Conservation (phyloP, 2,797 vertebrate species). For the Onychomys leucogaster region DNA sequence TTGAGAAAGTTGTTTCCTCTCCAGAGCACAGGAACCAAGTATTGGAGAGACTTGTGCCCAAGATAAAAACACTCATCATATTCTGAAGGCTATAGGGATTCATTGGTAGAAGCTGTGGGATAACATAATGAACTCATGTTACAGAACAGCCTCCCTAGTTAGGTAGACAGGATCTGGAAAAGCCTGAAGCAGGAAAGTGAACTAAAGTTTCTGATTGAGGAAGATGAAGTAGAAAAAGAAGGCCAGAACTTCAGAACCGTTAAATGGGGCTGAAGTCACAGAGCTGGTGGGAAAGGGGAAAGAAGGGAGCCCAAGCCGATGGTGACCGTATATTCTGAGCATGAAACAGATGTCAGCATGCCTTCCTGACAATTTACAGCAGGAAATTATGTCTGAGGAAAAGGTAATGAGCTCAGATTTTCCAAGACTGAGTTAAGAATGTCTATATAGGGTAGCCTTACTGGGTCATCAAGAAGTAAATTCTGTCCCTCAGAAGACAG, state of each 20-base stretch:
- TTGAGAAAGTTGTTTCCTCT: background rate
- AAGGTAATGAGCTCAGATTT: conserved; percentile 2
- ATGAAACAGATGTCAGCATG: background rate
- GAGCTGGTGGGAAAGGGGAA: background rate
- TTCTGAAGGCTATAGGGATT: background rate
- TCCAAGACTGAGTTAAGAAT: background rate
- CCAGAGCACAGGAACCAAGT: background rate
- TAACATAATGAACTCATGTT: background rate
- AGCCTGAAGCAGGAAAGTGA: background rate
- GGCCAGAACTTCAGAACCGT: conserved; percentile 23
- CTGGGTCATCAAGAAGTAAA: background rate
- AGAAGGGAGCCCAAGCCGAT: background rate
- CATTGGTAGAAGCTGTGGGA: background rate
- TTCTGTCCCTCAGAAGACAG: background rate
- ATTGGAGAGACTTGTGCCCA: background rate
- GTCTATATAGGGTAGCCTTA: background rate
- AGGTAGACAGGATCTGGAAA: background rate
- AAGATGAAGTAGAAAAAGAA: background rate
- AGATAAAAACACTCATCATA: background rate
- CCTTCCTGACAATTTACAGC: background rate
- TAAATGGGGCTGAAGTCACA: background rate
- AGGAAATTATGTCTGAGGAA: background rate
- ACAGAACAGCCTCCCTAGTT: background rate
- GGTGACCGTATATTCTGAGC: background rate
- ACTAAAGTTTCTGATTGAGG: background rate